A percentile compares a stretch with the other conserved stretches of the same genome.
Conservation (phyloP, 2,113 vertebrate species). For the Acrocephalus arundinaceus region DNA sequence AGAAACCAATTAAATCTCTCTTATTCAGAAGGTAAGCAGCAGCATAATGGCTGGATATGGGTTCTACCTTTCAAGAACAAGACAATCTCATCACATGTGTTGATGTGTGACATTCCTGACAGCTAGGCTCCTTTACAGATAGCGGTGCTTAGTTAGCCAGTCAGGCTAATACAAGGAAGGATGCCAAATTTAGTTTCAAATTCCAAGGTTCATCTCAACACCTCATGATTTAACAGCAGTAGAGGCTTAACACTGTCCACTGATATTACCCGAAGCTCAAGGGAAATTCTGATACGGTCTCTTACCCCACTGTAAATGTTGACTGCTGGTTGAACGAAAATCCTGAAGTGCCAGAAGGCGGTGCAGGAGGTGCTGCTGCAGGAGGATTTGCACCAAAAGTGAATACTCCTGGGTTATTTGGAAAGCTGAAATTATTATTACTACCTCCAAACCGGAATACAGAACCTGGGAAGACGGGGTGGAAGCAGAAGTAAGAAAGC, state of each 20-base stretch:
- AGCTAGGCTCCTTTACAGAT: not conserved
- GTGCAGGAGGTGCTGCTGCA: slow-evolving; percentile 73
- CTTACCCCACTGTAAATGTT: slow-evolving; percentile 87
- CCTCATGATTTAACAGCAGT: not conserved
- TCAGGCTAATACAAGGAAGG: not conserved
- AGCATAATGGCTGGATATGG: not conserved
- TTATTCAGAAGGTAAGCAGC: not conserved
- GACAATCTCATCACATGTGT: not conserved
- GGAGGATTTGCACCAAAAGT: slow-evolving; percentile 78
- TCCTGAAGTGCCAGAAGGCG: slow-evolving; percentile 73
- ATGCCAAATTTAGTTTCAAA: not conserved
- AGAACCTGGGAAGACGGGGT: slow-evolving; percentile 59
- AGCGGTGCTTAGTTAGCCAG: not conserved
- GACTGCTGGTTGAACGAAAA: slow-evolving; percentile 80
- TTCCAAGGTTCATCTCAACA: not conserved
- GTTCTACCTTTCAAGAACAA: not conserved
- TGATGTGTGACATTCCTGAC: not conserved
- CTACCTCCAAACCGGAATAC: slow-evolving; percentile 88
- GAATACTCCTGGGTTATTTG: slow-evolving; percentile 81
- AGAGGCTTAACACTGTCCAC: not conserved
- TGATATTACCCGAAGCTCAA: not conserved
- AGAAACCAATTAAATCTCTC: slow-evolving; percentile 11
- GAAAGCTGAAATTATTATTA: slow-evolving; percentile 79
- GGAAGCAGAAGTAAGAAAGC: not conserved
- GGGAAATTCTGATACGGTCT: not conserved